phyloP scores from a whole-genome alignment of 2,797 vertebrate genomes.

The Anas acuta region DNA sequence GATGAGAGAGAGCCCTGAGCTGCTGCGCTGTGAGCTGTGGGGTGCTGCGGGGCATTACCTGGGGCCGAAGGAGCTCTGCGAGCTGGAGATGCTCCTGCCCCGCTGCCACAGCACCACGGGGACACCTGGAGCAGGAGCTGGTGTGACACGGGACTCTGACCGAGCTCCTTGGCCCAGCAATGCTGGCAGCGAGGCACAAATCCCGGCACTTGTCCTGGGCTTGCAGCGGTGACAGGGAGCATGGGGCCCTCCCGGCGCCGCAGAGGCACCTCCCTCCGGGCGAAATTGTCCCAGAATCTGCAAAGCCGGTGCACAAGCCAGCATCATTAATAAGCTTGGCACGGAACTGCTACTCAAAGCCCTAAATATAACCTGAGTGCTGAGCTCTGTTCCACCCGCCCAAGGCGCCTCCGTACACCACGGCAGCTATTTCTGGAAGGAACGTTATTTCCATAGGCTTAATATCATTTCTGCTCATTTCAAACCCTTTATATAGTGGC shows the following conservation, averaged over 20 bases:
- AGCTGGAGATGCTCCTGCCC: neutral
- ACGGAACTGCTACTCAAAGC: constrained; percentile 37
- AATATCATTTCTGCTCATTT: constrained; percentile 61
- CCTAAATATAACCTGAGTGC: constrained; percentile 71
- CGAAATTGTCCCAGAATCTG: constrained; percentile 36
- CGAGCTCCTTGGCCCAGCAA: neutral
- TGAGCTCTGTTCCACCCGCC: constrained; percentile 38
- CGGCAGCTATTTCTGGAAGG: constrained; percentile 72
- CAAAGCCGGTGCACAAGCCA: constrained; percentile 46
- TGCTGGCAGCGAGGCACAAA: neutral
- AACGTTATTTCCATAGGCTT: constrained; percentile 63
- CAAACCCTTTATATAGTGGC: constrained; percentile 57
- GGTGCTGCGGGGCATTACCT: neutral
- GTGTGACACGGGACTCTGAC: neutral
- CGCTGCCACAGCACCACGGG: neutral
- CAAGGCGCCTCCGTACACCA: constrained; percentile 26
- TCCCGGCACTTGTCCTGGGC: neutral
- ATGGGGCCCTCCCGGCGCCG: neutral
- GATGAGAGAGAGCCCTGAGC: neutral
- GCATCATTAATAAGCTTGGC: constrained; percentile 61
- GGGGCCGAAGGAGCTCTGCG: neutral
- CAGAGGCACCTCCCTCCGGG: neutral
- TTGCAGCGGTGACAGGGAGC: neutral
- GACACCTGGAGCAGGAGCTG: neutral
- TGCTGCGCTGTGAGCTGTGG: neutral